Evolutionary conservation across 2,113 vertebrate species (phyloP).

Genomic region (Thoracochromis brauschi): DNA sequence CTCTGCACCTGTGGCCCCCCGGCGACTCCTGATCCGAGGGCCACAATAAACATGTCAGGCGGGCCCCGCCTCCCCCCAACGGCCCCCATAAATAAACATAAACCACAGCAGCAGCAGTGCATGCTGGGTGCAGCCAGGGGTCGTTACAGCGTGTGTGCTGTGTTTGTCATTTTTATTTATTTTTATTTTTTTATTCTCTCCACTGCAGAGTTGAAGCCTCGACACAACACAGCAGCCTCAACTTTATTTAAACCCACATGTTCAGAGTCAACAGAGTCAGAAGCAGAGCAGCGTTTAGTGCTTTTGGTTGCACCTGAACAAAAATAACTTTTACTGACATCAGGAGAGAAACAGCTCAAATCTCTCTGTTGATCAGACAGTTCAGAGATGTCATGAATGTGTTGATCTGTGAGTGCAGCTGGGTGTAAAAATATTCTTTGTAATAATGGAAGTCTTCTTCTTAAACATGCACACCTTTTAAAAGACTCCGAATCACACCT

Average conservation of each 20-base stretch:
- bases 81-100: slow-evolving; percentile 62
- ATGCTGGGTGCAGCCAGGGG: slow-evolving; percentile 32
- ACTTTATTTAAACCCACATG: neutral
- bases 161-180: neutral
- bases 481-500: neutral
- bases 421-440: neutral
- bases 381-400: neutral
- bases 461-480: neutral
- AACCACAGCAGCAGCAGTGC: slow-evolving; percentile 28
- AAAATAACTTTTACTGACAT: neutral
- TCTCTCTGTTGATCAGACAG: neutral
- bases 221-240: neutral
- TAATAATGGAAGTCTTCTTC: neutral
- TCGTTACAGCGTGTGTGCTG: neutral
- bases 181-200: neutral
- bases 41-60: slow-evolving; percentile 69
- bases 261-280: neutral
- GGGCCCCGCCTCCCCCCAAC: slow-evolving; percentile 2
- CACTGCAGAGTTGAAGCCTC: neutral
- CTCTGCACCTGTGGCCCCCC: slow-evolving; percentile 66
- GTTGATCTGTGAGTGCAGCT: neutral
- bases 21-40: slow-evolving; percentile 30
- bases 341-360: neutral
- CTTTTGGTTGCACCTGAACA: neutral
- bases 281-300: neutral